Percentiles rank a stretch among this genome's conserved stretches.
Evolutionary conservation across 2,797 vertebrate species (phyloP).

Genomic region (Coccyzus lansbergi): DNA sequence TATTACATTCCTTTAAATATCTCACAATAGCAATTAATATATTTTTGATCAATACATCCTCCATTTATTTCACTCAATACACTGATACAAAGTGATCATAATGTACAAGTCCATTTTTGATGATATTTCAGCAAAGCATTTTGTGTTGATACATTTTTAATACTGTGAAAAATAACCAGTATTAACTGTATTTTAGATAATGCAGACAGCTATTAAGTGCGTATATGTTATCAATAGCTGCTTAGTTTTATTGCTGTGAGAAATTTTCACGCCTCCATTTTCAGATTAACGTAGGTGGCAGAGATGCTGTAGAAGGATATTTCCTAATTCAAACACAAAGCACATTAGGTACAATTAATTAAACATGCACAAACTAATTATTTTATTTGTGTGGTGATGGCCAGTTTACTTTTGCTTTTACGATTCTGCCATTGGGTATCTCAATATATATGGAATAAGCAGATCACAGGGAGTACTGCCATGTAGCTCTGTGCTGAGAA

Average conservation of each 20-base stretch:
- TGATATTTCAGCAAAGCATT: background rate
- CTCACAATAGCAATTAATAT: background rate
- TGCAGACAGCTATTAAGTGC: background rate
- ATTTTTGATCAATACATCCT: background rate
- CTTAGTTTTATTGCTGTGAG: background rate
- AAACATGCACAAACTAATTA: background rate
- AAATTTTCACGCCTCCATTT: background rate
- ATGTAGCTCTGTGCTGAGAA: background rate
- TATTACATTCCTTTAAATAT: background rate
- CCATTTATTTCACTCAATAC: background rate
- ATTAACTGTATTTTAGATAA: background rate
- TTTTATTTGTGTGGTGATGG: background rate
- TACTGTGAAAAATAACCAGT: background rate
- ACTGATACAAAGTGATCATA: background rate
- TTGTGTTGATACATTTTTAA: background rate
- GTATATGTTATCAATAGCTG: background rate
- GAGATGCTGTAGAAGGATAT: background rate
- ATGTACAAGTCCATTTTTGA: background rate
- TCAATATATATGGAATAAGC: background rate
- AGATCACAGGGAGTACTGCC: background rate
- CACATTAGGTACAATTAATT: background rate
- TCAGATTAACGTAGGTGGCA: background rate
- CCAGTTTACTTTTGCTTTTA: background rate
- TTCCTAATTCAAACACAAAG: background rate
- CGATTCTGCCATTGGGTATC: background rate